Percentiles rank a stretch among this genome's conserved stretches.
Conservation (phyloP, 2,888 invertebrate species). For the Heterodera filipjevi region DNA sequence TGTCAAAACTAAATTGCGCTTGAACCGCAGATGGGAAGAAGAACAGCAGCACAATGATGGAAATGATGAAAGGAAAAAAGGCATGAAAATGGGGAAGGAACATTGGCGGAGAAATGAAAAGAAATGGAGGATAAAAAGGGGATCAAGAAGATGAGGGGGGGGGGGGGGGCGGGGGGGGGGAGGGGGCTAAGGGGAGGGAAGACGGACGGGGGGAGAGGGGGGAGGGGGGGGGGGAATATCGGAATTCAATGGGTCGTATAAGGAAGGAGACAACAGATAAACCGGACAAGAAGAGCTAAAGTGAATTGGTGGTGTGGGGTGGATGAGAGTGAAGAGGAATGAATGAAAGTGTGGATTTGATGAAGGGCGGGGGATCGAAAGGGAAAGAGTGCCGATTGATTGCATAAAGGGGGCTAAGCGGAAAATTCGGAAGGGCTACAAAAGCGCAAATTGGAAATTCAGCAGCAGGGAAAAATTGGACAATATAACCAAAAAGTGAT, state of each 20-base stretch:
- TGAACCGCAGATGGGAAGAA: conserved; percentile 1
- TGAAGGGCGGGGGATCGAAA: neutral
- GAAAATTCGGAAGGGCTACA: neutral
- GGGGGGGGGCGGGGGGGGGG: neutral
- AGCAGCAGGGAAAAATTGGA: neutral
- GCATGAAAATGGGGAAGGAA: neutral
- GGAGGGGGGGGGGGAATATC: neutral
- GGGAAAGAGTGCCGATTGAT: conserved; percentile 19
- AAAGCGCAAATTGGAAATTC: conserved; percentile 10
- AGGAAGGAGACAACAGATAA: conserved; percentile 11
- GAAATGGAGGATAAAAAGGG: neutral
- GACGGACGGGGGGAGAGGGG: neutral
- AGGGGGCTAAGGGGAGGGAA: neutral
- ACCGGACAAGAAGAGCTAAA: neutral
- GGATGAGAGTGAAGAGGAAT: neutral
- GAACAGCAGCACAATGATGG: neutral
- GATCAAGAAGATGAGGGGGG: neutral
- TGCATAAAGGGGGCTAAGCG: conserved; percentile 13
- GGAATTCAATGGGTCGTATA: conserved; percentile 12
- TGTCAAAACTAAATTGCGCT: conserved; percentile 20
- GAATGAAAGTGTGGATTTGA: conserved; percentile 1
- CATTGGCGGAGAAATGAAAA: conserved; percentile 18
- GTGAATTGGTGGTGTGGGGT: neutral
- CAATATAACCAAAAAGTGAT: too few relatives aligned
- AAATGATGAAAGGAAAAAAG: conserved; percentile 9